Base-by-base conservation (phyloP, 2,888 invertebrate genomes). In the Eupithecia dodoneata region DNA sequence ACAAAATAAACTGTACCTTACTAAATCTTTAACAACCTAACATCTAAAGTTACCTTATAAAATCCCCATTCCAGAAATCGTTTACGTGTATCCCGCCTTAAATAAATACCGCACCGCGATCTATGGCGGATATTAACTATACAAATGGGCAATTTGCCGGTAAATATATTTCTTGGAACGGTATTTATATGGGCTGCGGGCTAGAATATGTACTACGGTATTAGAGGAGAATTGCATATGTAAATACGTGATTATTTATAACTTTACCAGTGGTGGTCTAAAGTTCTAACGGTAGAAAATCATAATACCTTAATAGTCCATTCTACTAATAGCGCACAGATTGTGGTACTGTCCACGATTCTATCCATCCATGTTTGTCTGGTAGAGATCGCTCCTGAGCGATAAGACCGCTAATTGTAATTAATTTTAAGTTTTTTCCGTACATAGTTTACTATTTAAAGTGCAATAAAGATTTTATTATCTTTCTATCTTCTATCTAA, bases 131-230 rank as follows among this genome's bases (percentile, higher is more conserved):
- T 82, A 81, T 82, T 85, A 83, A 84, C 85, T 80, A 80, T 85
- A 85, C 83, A 87, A 88, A 90, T 89, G 87, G 89, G 85, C 89
- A 87, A 88, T 89, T 89, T 88, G 83, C 83, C 79, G 81, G 82
- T 88, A 88, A 85, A 87, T 87, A 85, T 87, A 87, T 87, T 85
- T 85, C 82, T 79, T 81, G 79, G 79, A 84, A 82, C 84, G 85
- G 86, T 86, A 84, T 83, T 82, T 81, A 81, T 78, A 81, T 80
- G 79, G 81, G 76, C 81, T 81, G 72, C 70, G 63, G 69, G 42
- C 49, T 78, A 77, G 84, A 82, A 82, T 81, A 80, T 80, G 82
- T 82, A 80, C 80, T 79, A 79, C 72, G 76, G 71, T 55, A 75
- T 81, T 81, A 79, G 59, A 73, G 74, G 45, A 72, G 77, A 75